Evolutionary conservation across 2,113 vertebrate species (phyloP).

Genomic region (Istiophorus platypterus): DNA sequence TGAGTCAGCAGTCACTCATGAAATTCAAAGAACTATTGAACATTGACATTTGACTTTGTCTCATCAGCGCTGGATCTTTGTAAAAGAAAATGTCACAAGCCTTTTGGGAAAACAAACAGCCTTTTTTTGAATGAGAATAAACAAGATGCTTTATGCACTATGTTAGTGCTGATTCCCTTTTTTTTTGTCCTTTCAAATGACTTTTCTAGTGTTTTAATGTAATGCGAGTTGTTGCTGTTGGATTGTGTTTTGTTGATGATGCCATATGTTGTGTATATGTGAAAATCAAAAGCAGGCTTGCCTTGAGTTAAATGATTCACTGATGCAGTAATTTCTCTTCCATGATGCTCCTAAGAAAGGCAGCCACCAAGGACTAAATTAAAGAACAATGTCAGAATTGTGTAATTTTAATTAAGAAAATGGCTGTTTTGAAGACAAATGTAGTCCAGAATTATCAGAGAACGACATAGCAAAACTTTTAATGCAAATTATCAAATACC

Average conservation of each 20-base stretch:
- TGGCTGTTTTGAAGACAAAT: not conserved
- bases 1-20: conserved; percentile 12
- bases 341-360: conserved; percentile 9
- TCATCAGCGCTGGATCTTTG: conserved; percentile 68
- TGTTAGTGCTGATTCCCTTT: conserved; percentile 93
- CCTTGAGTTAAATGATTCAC: conserved; percentile 65
- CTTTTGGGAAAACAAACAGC: conserved; percentile 62
- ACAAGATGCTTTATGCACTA: conserved; percentile 89
- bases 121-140: conserved; percentile 66
- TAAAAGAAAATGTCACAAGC: conserved; percentile 57
- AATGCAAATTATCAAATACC: conserved; percentile 50
- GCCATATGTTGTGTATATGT: conserved; percentile 80
- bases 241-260: conserved; percentile 80
- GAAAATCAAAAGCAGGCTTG: conserved; percentile 78
- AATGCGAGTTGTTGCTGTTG: conserved; percentile 82
- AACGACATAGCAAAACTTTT: conserved; percentile 8
- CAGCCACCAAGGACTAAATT: conserved; percentile 1
- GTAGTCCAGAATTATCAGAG: not conserved
- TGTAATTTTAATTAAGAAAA: not conserved
- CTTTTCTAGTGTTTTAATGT: conserved; percentile 94
- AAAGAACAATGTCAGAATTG: not conserved
- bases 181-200: conserved; percentile 84
- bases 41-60: conserved; percentile 59
- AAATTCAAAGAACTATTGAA: conserved; percentile 44
- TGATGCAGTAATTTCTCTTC: conserved; percentile 51